A percentile compares a stretch with the other conserved stretches of the same genome.
phyloP scores from a whole-genome alignment of 2,888 invertebrate genomes.

The Eupithecia vulgata region DNA sequence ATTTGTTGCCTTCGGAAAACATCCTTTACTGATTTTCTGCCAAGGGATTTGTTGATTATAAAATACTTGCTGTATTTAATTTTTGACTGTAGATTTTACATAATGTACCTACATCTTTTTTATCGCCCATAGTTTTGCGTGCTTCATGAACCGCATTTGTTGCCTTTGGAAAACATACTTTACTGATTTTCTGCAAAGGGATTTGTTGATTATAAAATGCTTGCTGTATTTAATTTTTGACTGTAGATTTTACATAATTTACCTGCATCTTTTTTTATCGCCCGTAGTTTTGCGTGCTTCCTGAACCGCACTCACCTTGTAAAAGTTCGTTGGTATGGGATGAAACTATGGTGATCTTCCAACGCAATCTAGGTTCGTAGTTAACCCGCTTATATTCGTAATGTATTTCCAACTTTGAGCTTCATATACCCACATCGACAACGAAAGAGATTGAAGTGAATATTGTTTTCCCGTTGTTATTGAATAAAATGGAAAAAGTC shows the following conservation, averaged over 20 bases:
- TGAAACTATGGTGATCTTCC: too few relatives aligned
- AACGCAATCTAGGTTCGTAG: too few relatives aligned
- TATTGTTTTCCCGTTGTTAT: background rate
- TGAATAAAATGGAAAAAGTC: background rate
- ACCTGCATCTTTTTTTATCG: too few relatives aligned
- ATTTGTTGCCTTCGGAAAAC: background rate
- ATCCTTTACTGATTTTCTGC: conserved; percentile 1
- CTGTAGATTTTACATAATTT: too few relatives aligned
- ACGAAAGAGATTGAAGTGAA: background rate
- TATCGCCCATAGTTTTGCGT: too few relatives aligned
- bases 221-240: background rate
- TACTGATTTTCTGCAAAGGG: background rate
- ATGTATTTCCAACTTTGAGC: too few relatives aligned
- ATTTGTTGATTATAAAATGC: background rate
- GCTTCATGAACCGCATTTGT: background rate
- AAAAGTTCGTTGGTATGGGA: too few relatives aligned
- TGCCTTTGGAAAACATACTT: background rate
- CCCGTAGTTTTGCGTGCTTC: too few relatives aligned
- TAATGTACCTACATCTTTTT: too few relatives aligned
- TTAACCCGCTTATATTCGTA: too few relatives aligned
- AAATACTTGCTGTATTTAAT: background rate
- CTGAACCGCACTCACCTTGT: too few relatives aligned
- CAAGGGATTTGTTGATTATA: background rate
- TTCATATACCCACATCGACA: background rate
- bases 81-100: too few relatives aligned